Percentiles rank a stretch among this genome's conserved stretches.
These are phyloP conservation scores for Cantharis flavilabris DNA, from an alignment of 2,888 invertebrate species.

Conservation along the genomic window DNA sequence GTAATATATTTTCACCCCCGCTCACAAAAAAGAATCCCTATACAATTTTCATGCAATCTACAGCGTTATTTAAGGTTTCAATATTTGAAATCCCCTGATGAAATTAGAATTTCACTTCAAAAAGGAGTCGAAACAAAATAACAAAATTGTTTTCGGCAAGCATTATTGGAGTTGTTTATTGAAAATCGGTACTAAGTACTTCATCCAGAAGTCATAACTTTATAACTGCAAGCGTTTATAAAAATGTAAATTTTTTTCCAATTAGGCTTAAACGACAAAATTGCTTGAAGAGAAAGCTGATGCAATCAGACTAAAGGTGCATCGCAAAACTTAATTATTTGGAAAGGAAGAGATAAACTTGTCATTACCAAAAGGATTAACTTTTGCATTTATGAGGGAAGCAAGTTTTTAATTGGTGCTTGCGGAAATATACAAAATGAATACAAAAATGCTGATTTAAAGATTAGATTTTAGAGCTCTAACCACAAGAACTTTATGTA, in stretches of 20 bases:
- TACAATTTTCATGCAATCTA: not conserved
- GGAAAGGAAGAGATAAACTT: not conserved
- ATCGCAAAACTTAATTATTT: not conserved
- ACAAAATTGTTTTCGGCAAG: not conserved
- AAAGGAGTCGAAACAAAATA: not conserved
- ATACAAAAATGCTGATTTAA: not conserved
- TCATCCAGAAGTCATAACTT: not conserved
- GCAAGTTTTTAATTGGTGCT: not conserved
- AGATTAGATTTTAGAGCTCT: not conserved
- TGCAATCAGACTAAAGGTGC: not conserved
- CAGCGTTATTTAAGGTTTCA: not conserved
- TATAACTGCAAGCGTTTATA: not conserved
- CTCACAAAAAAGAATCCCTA: not conserved
- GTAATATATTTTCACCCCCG: not conserved
- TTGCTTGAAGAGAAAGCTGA: not conserved
- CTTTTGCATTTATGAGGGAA: not conserved
- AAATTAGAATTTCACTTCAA: not conserved
- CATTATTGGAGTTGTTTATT: not conserved
- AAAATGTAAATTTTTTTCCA: not conserved
- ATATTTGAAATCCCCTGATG: not conserved
- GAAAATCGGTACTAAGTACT: not conserved
- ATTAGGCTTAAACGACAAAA: not conserved
- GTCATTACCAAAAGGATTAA: not conserved
- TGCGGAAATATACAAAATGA: not conserved
- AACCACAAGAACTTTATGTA: not conserved